Evolutionary conservation across 2,888 invertebrate species (phyloP).

Genomic region (Tubulanus polymorphus): DNA sequence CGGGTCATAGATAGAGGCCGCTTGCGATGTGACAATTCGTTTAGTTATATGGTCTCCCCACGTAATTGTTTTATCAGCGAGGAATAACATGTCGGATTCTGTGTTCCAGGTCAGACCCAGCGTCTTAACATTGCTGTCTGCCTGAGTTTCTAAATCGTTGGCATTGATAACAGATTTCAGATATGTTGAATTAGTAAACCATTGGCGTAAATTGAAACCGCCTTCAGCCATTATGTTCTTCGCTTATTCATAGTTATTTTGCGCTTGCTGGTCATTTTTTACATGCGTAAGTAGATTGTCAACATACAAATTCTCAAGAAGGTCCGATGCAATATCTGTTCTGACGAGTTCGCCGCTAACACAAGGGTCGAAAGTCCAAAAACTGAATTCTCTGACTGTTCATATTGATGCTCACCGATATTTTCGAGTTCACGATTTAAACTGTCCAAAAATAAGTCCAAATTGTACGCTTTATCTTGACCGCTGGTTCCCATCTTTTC

Average conservation of each 20-base stretch:
- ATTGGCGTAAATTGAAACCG: constrained; percentile 13
- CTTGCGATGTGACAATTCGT: neutral
- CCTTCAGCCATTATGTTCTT: constrained; percentile 8
- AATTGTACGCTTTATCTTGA: too few species aligned
- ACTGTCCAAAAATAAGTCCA: too few species aligned
- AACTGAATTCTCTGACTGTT: too few species aligned
- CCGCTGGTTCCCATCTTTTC: too few species aligned
- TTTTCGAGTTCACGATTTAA: too few species aligned
- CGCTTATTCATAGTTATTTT: constrained; percentile 6
- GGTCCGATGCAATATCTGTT: neutral
- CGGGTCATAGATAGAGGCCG: neutral
- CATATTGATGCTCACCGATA: too few species aligned
- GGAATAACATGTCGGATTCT: neutral
- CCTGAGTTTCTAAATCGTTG: neutral
- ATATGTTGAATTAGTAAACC: constrained; percentile 9
- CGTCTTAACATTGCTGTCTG: constrained; percentile 5
- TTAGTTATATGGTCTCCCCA: neutral
- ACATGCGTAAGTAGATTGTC: constrained; percentile 16
- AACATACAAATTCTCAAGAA: constrained; percentile 10
- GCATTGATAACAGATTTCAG: neutral
- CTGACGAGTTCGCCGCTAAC: too few species aligned
- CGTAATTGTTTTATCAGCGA: neutral
- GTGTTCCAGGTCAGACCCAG: constrained; percentile 12
- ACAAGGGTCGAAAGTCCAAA: too few species aligned
- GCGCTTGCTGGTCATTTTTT: neutral